These are phyloP conservation scores for Phycodurus eques DNA, from an alignment of 2,113 vertebrate species.

Conservation along the genomic window DNA sequence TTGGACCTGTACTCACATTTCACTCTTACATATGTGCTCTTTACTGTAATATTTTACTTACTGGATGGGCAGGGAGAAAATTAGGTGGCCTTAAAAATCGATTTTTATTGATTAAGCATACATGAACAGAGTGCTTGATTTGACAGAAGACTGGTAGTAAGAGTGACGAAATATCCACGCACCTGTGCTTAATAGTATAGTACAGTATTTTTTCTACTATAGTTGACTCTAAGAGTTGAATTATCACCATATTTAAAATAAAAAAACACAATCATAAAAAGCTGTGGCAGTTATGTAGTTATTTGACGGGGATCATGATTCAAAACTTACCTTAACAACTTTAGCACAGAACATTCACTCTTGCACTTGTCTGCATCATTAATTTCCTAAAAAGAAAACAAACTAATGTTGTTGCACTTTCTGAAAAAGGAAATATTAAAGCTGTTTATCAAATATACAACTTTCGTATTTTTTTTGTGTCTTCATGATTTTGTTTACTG, in stretches of 20 bases:
- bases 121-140: not conserved
- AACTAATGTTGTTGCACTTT: no score
- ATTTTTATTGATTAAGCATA: slow-evolving; percentile 34
- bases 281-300: no score
- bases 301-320: no score
- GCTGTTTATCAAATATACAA: no score
- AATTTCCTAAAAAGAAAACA: no score
- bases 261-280: no score
- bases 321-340: no score
- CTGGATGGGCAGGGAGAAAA: slow-evolving; percentile 11
- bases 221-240: not conserved
- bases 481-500: no score
- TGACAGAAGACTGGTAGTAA: slow-evolving; percentile 15
- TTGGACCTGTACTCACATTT: not conserved
- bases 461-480: no score
- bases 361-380: no score
- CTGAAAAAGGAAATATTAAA: no score
- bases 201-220: not conserved
- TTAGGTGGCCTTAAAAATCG: slow-evolving; percentile 24
- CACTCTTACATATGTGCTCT: slow-evolving; percentile 11
- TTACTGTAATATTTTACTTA: slow-evolving; percentile 13
- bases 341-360: no score
- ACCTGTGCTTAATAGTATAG: not conserved
- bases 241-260: not conserved
- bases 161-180: not conserved